Evolutionary conservation across 2,888 invertebrate species (phyloP), one percentile per base, ranked within the genome.

Genomic region (Agrotis segetum): DNA sequence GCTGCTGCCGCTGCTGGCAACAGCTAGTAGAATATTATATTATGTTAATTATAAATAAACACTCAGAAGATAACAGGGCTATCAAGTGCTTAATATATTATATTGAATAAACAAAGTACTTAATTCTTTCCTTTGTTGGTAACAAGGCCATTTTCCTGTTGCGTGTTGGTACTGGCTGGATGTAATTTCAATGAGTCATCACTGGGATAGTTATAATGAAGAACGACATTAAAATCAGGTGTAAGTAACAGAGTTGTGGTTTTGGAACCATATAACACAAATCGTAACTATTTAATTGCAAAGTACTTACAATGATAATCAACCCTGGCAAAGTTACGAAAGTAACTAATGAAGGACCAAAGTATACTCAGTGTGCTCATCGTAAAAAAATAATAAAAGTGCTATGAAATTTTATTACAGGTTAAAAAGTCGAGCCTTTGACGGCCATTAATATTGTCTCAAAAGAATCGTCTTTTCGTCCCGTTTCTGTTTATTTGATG

Each of bases 71-170:
- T 71, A 74, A 80, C 71, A 72, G 56, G 19, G 60, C 81, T 79
- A 80, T 81, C 73, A 71, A 52, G 40, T 29, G 63, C 47, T 65
- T 74, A 74, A 76, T 62, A 60, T 67, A 40, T 40, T 40, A 40
- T 65, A 68, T 63, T 67, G 63, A 71, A 76, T 70, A 79, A 80
- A 77, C 75, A 77, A 79, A 76, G 71, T 76, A 74, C 74, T 85
- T 75, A 85, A 71, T 77, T 71, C 73, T 65, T 71, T 65, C 61
- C 49, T 56, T 72, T 67, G 72, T 77, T 24, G 52, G 21, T 59
- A 79, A 71, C 61, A 53, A 81, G 74, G 79, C 60, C 59, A 77
- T 74, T 75, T 72, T 79, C 72, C 71, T 70, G 73, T 66, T 71
- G 70, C 34, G 29, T n/a, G 60, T 34, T 6, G 40, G 19, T 53